Conservation (phyloP, 2,888 invertebrate species). For the Nebria brevicollis region DNA sequence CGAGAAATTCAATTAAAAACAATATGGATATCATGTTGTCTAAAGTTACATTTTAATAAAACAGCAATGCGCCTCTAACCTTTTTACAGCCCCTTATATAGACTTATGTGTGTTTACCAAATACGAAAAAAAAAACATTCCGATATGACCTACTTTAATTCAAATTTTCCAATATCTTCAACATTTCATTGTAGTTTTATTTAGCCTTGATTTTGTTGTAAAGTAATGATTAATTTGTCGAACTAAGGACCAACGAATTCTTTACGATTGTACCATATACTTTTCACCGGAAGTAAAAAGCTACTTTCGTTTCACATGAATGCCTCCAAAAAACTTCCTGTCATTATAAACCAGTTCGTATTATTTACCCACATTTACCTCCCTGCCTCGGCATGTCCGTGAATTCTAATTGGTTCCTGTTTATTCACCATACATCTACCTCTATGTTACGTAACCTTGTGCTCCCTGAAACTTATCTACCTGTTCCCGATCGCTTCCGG, state of each 20-base stretch:
- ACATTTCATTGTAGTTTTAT: too few species aligned
- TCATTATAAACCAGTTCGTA: neutral
- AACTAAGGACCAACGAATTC: neutral
- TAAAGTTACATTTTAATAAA: constrained; percentile 44
- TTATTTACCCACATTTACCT: neutral
- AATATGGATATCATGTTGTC: constrained; percentile 36
- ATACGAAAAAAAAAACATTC: neutral
- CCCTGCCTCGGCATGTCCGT: constrained; percentile 43
- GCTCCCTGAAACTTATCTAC: constrained; percentile 32
- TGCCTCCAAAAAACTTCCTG: neutral
- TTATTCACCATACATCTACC: constrained; percentile 48
- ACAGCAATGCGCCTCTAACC: constrained; percentile 3
- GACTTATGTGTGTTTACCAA: neutral
- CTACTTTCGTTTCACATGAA: neutral
- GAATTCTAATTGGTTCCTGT: constrained; percentile 56
- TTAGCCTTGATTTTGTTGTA: too few species aligned
- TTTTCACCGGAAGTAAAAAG: neutral
- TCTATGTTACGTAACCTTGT: neutral
- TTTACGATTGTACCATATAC: neutral
- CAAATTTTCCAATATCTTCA: too few species aligned
- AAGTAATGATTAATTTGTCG: too few species aligned
- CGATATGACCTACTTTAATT: too few species aligned
- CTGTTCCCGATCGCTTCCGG: constrained; percentile 36
- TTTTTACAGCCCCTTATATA: neutral
- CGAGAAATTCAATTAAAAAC: constrained; percentile 38